Percentiles rank a stretch among this genome's conserved stretches.
Evolutionary conservation across 2,797 vertebrate genomes (phyloP).

Genomic region (Macroramphosus scolopax): DNA sequence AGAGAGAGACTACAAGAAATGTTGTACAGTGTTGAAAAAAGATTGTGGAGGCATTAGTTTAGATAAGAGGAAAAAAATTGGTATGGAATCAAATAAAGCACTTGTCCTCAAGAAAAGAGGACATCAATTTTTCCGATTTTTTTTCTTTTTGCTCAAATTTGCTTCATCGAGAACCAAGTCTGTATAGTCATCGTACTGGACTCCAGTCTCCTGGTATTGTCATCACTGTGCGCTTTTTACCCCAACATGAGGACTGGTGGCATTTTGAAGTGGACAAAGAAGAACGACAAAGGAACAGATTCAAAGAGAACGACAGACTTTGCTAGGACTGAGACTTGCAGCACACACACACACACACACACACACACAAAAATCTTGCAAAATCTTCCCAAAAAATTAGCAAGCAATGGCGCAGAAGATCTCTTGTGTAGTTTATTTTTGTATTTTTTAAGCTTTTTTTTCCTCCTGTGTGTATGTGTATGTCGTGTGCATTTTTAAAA

Average conservation of each 20-base stretch:
- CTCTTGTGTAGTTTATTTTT: constrained; percentile 86
- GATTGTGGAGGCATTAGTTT: constrained; percentile 63
- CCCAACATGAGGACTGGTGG: constrained; percentile 64
- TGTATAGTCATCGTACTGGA: constrained; percentile 70
- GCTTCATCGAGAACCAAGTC: constrained; percentile 68
- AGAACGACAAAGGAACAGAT: constrained; percentile 61
- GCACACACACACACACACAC: constrained; percentile 50
- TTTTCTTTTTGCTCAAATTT: constrained; percentile 60
- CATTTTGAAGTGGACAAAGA: constrained; percentile 54
- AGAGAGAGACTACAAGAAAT: constrained; percentile 72
- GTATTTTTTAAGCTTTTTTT: constrained; percentile 79
- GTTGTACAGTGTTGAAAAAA: constrained; percentile 72
- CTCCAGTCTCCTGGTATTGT: constrained; percentile 69
- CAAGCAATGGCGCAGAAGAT: constrained; percentile 76
- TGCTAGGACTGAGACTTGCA: constrained; percentile 75
- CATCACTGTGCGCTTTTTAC: constrained; percentile 77
- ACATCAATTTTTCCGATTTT: constrained; percentile 52
- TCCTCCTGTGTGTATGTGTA: constrained; percentile 71
- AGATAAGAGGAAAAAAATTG: constrained; percentile 65
- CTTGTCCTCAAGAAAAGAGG: constrained; percentile 76
- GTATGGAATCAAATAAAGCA: constrained; percentile 79
- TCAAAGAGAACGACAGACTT: constrained; percentile 71
- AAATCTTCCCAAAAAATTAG: constrained; percentile 77
- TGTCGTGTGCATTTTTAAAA: constrained; percentile 75
- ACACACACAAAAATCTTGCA: constrained; percentile 49